Conservation (phyloP, 2,797 vertebrate genomes). For the Sebastes matsubarae region DNA sequence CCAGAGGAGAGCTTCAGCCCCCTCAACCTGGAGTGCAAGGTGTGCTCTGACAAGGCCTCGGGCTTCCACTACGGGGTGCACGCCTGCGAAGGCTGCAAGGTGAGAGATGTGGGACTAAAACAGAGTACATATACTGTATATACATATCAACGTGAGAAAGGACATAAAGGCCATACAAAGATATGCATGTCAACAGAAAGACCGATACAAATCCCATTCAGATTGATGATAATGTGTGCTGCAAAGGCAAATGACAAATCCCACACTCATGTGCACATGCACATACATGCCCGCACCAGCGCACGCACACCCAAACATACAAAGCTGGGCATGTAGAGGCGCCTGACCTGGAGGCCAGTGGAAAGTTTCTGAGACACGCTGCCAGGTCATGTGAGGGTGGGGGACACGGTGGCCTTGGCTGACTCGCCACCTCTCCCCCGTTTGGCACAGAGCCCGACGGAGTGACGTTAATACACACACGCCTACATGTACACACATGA, state of each 20-base stretch:
- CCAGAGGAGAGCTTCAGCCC: slow-evolving; percentile 76
- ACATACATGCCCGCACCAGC: background rate
- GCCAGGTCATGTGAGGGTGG: slow-evolving; percentile 61
- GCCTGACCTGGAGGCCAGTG: slow-evolving; percentile 57
- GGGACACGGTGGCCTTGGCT: slow-evolving; percentile 42
- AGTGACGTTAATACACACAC: slow-evolving; percentile 20
- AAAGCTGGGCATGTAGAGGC: slow-evolving; percentile 6
- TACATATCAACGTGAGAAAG: background rate
- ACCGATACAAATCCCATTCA: background rate
- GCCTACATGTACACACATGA: background rate
- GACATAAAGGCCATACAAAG: background rate
- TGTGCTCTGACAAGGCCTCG: slow-evolving; percentile 95
- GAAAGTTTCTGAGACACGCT: slow-evolving; percentile 61
- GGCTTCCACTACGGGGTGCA: slow-evolving; percentile 99
- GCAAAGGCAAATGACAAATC: background rate
- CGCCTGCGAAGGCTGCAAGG: slow-evolving; percentile 98
- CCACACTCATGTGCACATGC: background rate
- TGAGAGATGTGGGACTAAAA: slow-evolving; percentile 52
- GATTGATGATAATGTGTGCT: background rate
- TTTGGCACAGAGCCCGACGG: slow-evolving; percentile 48
- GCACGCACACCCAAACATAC: slow-evolving; percentile 18
- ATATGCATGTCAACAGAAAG: background rate
- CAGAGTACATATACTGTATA: background rate
- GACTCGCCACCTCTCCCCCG: slow-evolving; percentile 53
- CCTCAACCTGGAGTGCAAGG: slow-evolving; percentile 91